Conservation (phyloP, 2,113 vertebrate genomes). For the Leucopsar rothschildi region DNA sequence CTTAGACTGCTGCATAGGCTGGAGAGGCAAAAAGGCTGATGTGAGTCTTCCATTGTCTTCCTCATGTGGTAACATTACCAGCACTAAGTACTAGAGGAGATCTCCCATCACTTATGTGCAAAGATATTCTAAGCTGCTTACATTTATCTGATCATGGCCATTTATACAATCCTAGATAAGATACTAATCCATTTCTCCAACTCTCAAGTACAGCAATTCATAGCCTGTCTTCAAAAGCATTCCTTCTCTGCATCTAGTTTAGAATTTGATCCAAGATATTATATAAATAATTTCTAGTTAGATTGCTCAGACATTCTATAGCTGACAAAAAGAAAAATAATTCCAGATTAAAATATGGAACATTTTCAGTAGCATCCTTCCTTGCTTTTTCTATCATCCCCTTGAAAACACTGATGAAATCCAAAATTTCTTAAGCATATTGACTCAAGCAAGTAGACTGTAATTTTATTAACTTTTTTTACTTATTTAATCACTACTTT, state of each 20-base stretch:
- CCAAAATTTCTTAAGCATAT: neutral
- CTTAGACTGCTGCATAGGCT: accelerated
- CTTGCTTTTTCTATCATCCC: neutral
- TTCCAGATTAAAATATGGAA: neutral
- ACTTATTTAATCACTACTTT: constrained; percentile 7
- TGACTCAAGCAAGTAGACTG: neutral
- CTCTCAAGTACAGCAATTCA: neutral
- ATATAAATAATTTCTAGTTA: neutral
- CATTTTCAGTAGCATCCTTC: neutral
- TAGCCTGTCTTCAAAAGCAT: neutral
- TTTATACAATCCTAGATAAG: neutral
- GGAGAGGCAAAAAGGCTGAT: neutral
- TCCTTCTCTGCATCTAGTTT: neutral
- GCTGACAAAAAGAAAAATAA: neutral
- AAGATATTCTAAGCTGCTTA: neutral
- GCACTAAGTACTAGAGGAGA: neutral
- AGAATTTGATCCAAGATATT: neutral
- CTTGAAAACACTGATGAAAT: neutral
- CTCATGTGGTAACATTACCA: neutral
- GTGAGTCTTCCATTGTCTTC: neutral
- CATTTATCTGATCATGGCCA: neutral
- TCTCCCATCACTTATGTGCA: neutral
- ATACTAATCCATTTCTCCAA: neutral
- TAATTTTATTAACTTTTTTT: neutral
- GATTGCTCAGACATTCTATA: neutral